phyloP scores from a whole-genome alignment of 2,797 vertebrate species.

The Micropoecilia bifurca region DNA sequence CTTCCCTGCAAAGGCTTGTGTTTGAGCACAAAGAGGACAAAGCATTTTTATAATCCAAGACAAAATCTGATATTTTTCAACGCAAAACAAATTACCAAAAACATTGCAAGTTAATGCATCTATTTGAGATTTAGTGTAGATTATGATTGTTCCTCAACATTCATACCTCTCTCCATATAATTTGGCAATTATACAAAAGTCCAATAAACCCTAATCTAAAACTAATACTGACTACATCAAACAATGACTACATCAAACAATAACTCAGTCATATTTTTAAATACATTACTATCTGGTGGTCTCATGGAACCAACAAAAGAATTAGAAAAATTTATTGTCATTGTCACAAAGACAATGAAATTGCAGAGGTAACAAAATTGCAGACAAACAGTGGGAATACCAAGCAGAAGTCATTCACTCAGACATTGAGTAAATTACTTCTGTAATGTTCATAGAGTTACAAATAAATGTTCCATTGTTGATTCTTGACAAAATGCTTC shows the following conservation, averaged over 20 bases:
- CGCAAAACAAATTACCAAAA: neutral
- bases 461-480: neutral
- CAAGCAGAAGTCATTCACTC: neutral
- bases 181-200: neutral
- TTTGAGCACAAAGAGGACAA: slow-evolving; percentile 26
- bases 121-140: neutral
- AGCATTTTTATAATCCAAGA: slow-evolving; percentile 9
- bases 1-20: slow-evolving; percentile 41
- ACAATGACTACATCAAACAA: neutral
- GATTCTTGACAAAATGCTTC: neutral
- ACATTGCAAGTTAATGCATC: neutral
- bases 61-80: neutral
- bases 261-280: neutral
- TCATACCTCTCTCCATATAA: neutral
- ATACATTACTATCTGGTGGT: neutral
- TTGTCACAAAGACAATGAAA: no score
- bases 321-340: no score
- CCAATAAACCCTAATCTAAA: neutral
- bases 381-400: neutral
- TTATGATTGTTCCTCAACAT: no score
- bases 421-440: neutral
- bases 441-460: neutral
- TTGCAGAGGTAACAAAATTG: no score
- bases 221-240: neutral
- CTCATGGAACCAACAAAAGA: neutral